These are phyloP conservation scores for Aphodius sticticus DNA, from an alignment of 2,888 invertebrate genomes.

Conservation along the genomic window DNA sequence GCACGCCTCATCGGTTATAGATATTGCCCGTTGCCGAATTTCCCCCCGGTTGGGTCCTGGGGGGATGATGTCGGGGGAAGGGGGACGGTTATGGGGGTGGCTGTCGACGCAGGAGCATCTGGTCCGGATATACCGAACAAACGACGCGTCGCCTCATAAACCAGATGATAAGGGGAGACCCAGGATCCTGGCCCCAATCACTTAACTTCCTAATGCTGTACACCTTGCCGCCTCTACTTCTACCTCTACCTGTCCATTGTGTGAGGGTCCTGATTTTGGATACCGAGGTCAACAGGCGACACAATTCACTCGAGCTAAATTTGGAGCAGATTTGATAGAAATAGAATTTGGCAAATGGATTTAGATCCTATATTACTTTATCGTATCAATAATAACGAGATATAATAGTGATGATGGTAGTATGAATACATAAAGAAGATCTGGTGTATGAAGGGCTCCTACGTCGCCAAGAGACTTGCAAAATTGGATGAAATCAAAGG, in stretches of 20 bases:
- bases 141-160: constrained; percentile 58
- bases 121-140: constrained; percentile 52
- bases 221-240: constrained; percentile 14
- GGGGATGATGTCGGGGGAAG: constrained; percentile 34
- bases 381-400: no score
- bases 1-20: constrained; percentile 46
- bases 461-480: no score
- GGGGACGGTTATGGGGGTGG: constrained; percentile 23
- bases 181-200: constrained; percentile 32
- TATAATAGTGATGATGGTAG: no score
- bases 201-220: constrained; percentile 33
- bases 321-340: background rate
- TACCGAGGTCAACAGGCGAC: background rate
- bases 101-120: constrained; percentile 48
- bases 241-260: background rate
- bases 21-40: constrained; percentile 47
- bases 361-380: no score
- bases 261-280: background rate
- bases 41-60: constrained; percentile 44
- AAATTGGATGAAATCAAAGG: no score
- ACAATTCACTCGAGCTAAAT: background rate
- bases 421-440: no score
- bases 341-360: background rate
- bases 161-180: constrained; percentile 44
- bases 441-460: no score